Percentiles rank a stretch among this genome's conserved stretches.
phyloP scores from a whole-genome alignment of 2,797 vertebrate genomes.

The Dendrocincla tyrannina region DNA sequence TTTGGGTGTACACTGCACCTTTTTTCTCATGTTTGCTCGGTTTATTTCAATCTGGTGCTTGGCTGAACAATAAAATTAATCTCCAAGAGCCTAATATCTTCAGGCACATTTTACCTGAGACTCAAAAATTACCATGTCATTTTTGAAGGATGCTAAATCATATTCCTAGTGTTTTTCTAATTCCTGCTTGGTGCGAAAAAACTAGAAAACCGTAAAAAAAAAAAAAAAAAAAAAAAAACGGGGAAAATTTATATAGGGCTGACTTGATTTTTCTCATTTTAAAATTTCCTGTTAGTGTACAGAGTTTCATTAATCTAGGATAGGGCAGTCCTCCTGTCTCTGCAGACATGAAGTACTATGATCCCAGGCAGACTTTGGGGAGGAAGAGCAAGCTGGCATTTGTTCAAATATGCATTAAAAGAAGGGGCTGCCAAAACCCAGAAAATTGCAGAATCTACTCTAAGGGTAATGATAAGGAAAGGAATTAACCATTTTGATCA shows the following conservation, averaged over 20 bases:
- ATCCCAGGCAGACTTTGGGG: neutral
- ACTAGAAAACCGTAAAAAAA: neutral
- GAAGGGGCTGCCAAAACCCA: neutral
- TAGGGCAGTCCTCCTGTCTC: neutral
- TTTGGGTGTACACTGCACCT: neutral
- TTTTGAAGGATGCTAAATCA: neutral
- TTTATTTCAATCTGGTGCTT: neutral
- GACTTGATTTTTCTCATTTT: neutral
- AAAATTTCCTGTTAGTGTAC: neutral
- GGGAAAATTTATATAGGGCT: neutral
- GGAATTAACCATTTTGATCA: slow-evolving; percentile 8
- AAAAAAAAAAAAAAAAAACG: neutral
- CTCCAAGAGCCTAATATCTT: neutral
- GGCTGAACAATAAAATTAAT: neutral
- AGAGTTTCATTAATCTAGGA: neutral
- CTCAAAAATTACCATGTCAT: neutral
- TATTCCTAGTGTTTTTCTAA: neutral
- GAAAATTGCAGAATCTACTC: neutral
- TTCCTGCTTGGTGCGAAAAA: neutral
- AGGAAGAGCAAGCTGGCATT: slow-evolving; percentile 17
- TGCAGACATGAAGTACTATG: neutral
- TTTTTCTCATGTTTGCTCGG: neutral
- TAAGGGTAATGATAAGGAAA: slow-evolving; percentile 8
- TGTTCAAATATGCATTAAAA: slow-evolving; percentile 34
- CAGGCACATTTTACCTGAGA: neutral